Base-by-base conservation (phyloP, 2,113 vertebrate genomes). In the Prunella himalayana region DNA sequence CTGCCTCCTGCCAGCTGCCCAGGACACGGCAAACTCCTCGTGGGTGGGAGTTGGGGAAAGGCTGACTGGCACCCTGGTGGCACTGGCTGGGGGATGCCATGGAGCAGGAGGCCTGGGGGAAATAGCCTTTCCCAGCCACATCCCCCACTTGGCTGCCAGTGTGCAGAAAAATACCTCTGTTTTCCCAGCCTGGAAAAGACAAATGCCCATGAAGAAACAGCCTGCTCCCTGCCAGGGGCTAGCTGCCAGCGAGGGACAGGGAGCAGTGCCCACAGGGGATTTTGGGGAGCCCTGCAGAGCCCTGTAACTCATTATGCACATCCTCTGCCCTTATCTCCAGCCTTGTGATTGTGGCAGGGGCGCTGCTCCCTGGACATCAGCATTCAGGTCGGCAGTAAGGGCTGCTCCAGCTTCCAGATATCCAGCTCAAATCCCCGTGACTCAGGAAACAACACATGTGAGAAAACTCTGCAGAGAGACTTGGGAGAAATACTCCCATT, bases 381-480 rank as follows among this genome's bases (percentile, higher is more conserved):
- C 45, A 45, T 54, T 59, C 0, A 5, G 79, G 59, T 86, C 35
- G 0, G 54, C 75, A 65, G 31, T 16, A 41, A 47, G 35, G 59
- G 59, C 51, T 63, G 51, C 28, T 93, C 37, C 92, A 86, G 54
- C 68, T 95, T 94, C 82, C 91, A 92, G 84, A 72, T 72, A 89
- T 33, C 69, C 84, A 91, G 78, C 66, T 82, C 78, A 92, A 89
- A 89, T 72, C 93, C 63, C 70, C 0, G 0, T 95, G 93, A 93
- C 84, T 96, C 93, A 83, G 82, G 92, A 80, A 90, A 78, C 90
- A 94, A 53, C 20, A 3, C 75, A 94, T 31, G 53, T 0, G 0
- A 85, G 77, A 92, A 95, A 92, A 93, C 80, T 86, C 59, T 44
- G 82, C 35, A 14, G 35, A 78, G 71, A 93, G 56, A 23, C 71